phyloP scores from a whole-genome alignment of 1,140 invertebrate genomes.

The Neocloeon triangulifer region DNA sequence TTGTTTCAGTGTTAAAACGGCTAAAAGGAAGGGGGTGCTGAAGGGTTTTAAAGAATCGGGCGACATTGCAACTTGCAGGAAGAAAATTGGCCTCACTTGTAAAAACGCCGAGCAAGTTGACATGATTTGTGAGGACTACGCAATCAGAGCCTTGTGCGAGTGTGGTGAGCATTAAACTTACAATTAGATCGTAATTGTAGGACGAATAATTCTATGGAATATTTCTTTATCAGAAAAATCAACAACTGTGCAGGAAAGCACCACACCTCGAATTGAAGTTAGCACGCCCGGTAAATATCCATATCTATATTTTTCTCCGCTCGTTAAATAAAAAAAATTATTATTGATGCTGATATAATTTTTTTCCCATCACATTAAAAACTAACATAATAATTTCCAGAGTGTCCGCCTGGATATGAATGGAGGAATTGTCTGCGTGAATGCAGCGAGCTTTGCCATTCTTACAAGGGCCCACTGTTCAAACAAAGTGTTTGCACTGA shows the following conservation, averaged over 20 bases:
- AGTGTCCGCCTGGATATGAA: constrained; percentile 18
- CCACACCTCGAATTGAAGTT: too few relatives aligned
- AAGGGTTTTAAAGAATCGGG: constrained; percentile 8
- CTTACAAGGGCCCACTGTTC: constrained; percentile 20
- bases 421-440: constrained; percentile 33
- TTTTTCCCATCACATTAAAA: neutral
- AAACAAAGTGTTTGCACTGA: constrained; percentile 19
- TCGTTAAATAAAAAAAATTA: neutral
- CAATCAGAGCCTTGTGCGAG: constrained; percentile 20
- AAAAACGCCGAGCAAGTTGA: constrained; percentile 11
- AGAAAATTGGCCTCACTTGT: constrained; percentile 10
- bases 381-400: constrained; percentile 3
- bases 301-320: too few relatives aligned
- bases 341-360: neutral
- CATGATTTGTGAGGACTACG: constrained; percentile 16
- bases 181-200: neutral
- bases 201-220: neutral
- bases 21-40: constrained; percentile 1
- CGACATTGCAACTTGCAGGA: constrained; percentile 11
- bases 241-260: neutral
- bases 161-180: constrained; percentile 11
- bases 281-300: too few relatives aligned
- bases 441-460: constrained; percentile 32
- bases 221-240: neutral
- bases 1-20: neutral